Base-by-base conservation (phyloP, 2,888 invertebrate genomes). In the Camptogramma bilineatum region DNA sequence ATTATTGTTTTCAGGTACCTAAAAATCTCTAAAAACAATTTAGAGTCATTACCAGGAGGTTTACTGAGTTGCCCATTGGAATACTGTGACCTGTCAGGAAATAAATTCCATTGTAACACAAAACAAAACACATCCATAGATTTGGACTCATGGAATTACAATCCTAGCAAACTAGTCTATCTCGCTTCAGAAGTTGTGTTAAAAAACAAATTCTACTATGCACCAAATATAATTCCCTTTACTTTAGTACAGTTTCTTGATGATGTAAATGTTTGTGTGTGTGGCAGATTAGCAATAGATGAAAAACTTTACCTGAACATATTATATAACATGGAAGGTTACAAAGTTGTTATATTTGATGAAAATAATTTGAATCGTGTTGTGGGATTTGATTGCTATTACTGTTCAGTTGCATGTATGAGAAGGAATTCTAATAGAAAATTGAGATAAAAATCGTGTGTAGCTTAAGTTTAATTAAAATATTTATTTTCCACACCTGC, bases 201-300 rank as follows among this genome's bases (percentile, higher is more conserved):
- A 13, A 90, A 90, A 74, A 77, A 88, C 24, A 94, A 94, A 71
- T 73, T 94, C 10, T 82, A 84, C 39, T 96, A 95, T 79, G 91
- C 94, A 62, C 83, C 94, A 17, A 94, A 94, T 55, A 88, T 89
- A 31, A 90, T 96, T 74, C 96, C 96, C 0, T 77, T 78, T 63
- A 95, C 94, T 4, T 79, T 96, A 58, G 94, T 95, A 0, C 83
- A 93, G 52, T 95, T 94, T 78, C 82, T 96, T 71, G 95, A 95
- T 73, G 81, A 92, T 75, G 94, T 95, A 0, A 92, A 94, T 71
- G 94, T 94, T 81, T 96, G 96, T 80, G 78, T 94, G 0, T 96
- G 96, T 82, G 95, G 95, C 0, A 81, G 77, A 48, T 89, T 94
- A 17, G 94, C 89, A 13, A 75, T 91, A 5, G 86, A 83, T 73